phyloP scores from a whole-genome alignment of 1,140 invertebrate species.

The Macrobrachium rosenbergii region DNA sequence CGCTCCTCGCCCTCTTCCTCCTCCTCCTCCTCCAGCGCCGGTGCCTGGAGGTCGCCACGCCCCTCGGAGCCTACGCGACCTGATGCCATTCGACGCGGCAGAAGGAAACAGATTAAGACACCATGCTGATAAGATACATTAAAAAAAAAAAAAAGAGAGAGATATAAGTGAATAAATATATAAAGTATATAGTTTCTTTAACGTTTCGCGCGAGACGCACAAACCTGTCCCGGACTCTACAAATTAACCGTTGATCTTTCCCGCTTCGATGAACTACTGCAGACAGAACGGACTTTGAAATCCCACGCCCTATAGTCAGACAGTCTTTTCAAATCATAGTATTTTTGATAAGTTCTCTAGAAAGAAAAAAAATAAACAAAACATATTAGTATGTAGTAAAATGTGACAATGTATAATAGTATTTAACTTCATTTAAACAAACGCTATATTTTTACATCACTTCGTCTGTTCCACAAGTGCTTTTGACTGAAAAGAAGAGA shows the following conservation, averaged over 20 bases:
- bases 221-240: background rate
- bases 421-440: conserved; percentile 31
- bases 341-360: conserved; percentile 49
- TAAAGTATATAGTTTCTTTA: too few species aligned
- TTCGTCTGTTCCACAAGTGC: conserved; percentile 40
- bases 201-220: too few species aligned
- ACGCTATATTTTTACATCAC: conserved; percentile 47
- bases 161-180: too few species aligned
- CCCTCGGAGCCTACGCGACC: background rate
- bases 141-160: too few species aligned
- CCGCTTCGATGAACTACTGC: background rate
- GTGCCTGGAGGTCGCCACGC: background rate
- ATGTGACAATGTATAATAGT: conserved; percentile 46
- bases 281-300: background rate
- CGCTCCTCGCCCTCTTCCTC: background rate
- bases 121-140: too few species aligned
- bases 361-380: background rate
- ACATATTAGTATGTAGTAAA: conserved; percentile 37
- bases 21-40: background rate
- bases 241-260: background rate
- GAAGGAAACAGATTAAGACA: too few species aligned
- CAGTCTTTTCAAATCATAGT: conserved; percentile 46
- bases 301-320: conserved; percentile 29
- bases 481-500: conserved; percentile 14
- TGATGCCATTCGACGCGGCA: background rate